Conservation (phyloP, 2,888 invertebrate species). For the Heliconius sara region DNA sequence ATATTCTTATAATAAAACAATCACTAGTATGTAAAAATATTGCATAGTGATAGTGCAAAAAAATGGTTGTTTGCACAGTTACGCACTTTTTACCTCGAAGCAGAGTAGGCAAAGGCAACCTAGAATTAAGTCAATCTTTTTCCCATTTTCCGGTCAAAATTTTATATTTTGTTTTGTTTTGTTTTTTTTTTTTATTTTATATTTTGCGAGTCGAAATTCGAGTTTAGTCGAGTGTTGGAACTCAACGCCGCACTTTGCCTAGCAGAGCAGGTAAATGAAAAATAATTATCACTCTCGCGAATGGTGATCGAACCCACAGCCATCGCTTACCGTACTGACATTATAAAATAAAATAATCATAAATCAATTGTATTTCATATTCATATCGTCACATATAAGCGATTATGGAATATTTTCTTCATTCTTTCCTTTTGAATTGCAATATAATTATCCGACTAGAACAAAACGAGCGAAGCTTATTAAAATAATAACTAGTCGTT, state of each 20-base stretch:
- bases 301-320: background rate
- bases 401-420: constrained; percentile 25
- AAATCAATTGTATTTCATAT: background rate
- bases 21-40: background rate
- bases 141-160: background rate
- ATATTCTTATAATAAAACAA: background rate
- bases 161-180: background rate
- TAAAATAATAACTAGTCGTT: constrained; percentile 68
- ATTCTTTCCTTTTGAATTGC: constrained; percentile 12
- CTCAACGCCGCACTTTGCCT: background rate
- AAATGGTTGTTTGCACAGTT: too few species aligned
- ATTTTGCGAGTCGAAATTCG: too few species aligned
- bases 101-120: background rate
- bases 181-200: too few species aligned
- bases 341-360: background rate
- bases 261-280: background rate
- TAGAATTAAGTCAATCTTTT: background rate
- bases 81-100: background rate
- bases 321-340: background rate
- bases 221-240: background rate
- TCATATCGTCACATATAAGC: constrained; percentile 5
- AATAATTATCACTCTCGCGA: background rate
- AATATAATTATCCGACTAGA: constrained; percentile 64
- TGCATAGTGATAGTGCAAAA: constrained; percentile 1
- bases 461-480: constrained; percentile 70